These are phyloP conservation scores for Furnarius figulus DNA, from an alignment of 2,113 vertebrate genomes.

Conservation along the genomic window DNA sequence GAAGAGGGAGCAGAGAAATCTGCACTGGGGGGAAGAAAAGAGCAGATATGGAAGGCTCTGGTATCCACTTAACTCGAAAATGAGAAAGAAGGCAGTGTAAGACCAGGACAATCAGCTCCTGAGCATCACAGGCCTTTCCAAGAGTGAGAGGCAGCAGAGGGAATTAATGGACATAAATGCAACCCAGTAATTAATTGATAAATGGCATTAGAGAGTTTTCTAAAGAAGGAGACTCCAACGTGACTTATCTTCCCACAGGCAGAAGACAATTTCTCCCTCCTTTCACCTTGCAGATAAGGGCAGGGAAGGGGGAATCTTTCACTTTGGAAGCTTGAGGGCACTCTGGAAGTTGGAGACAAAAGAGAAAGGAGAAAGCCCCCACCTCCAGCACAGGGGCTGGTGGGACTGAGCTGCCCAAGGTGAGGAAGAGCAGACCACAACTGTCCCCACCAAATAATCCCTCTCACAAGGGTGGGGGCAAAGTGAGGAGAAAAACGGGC, in stretches of 20 bases:
- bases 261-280: conserved; percentile 36
- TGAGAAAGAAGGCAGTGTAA: neutral
- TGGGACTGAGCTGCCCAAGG: neutral
- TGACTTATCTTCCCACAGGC: conserved; percentile 62
- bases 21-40: neutral
- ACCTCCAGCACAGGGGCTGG: neutral
- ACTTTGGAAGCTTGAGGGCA: neutral
- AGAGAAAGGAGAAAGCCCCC: neutral
- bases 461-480: neutral
- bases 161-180: conserved; percentile 56
- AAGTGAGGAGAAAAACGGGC: rapidly evolving
- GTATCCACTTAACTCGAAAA: conserved; percentile 4
- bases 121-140: conserved; percentile 16
- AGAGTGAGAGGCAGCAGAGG: conserved; percentile 26
- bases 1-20: neutral
- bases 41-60: neutral
- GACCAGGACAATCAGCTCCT: neutral
- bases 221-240: conserved; percentile 42
- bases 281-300: conserved; percentile 72
- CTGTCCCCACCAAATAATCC: rapidly evolving
- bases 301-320: neutral
- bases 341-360: neutral
- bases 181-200: conserved; percentile 72
- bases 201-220: conserved; percentile 54
- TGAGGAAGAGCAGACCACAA: neutral